Evolutionary conservation across 64 coral and sea anemone species (phyloP), one percentile per base, ranked within the genome.

Genomic region (Montipora foliosa): DNA sequence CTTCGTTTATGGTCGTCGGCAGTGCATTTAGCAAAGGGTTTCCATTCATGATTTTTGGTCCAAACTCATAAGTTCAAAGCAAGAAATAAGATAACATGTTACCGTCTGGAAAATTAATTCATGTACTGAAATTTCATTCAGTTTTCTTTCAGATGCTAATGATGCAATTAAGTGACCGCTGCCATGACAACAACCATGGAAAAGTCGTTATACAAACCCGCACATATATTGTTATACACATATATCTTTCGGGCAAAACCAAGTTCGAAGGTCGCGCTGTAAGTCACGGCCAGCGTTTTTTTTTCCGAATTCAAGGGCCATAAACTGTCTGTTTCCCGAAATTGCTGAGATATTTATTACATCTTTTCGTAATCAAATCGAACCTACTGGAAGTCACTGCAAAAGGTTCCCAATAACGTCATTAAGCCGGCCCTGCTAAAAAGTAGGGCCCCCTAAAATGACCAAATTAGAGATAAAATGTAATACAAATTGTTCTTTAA

Each of bases 61-160:
- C 0, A 15, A 49, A 47, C 13, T 49, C 2, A 19, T 4, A 8
- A 45, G 75, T 77, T 47, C 6, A 17, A 78, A 16, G 5, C 44
- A n/a, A 78, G 44, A 78, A 24, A 13, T 8, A 16, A 46, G 37
- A 21, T 11, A 8, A 45, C 62, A 57, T 55, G 24, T 66, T 64
- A 44, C 45, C 7, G 4, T 55, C 13, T 25, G 58, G 5, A 15
- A 64, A 8, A 4, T 44, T 64, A 44, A 17, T 11, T n/a, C 0
- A 44, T 67, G 60, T 66, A 37, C 37, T 37, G 37, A 37, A 37
- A 60, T 45, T 21, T 64, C 5, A 66, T 86, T 72, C 7, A 70
- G 62, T 44, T 82, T 52, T 47, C 47, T 70, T 86, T 86, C 80
- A 71, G 21, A 86, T 86, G 82, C 47, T 49, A 86, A 86, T 86